Conservation (phyloP, 2,888 invertebrate species). For the Agriopis marginaria region DNA sequence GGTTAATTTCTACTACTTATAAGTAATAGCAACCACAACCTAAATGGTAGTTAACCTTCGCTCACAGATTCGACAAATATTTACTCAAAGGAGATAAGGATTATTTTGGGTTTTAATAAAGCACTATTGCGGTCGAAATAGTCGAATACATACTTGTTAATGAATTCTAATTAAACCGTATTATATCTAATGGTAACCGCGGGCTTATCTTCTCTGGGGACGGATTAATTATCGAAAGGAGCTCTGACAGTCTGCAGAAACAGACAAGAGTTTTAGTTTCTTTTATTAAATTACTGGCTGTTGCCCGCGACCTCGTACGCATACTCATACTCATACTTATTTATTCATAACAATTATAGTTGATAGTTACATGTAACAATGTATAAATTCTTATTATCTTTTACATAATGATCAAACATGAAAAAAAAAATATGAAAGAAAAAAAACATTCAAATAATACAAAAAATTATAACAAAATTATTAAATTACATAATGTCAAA, state of each 20-base stretch:
- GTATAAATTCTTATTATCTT: too few relatives aligned
- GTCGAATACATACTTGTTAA: conserved; percentile 42
- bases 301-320: too few relatives aligned
- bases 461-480: too few relatives aligned
- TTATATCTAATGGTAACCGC: conserved; percentile 46
- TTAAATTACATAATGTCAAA: too few relatives aligned
- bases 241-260: conserved; percentile 12
- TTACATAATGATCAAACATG: too few relatives aligned
- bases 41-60: conserved; percentile 26
- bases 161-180: conserved; percentile 40
- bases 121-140: conserved; percentile 40
- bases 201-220: conserved; percentile 50
- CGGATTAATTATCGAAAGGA: conserved; percentile 53
- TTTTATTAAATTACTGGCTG: background rate
- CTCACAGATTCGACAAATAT: conserved; percentile 34
- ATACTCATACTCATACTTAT: too few relatives aligned
- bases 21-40: conserved; percentile 19
- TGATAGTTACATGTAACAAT: too few relatives aligned
- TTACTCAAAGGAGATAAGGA: conserved; percentile 30
- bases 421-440: too few relatives aligned
- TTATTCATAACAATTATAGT: too few relatives aligned
- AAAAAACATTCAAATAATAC: too few relatives aligned
- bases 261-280: background rate
- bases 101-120: conserved; percentile 41
- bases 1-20: conserved; percentile 13